Conservation (phyloP, 2,797 vertebrate species). For the Otolemur crassicaudatus region DNA sequence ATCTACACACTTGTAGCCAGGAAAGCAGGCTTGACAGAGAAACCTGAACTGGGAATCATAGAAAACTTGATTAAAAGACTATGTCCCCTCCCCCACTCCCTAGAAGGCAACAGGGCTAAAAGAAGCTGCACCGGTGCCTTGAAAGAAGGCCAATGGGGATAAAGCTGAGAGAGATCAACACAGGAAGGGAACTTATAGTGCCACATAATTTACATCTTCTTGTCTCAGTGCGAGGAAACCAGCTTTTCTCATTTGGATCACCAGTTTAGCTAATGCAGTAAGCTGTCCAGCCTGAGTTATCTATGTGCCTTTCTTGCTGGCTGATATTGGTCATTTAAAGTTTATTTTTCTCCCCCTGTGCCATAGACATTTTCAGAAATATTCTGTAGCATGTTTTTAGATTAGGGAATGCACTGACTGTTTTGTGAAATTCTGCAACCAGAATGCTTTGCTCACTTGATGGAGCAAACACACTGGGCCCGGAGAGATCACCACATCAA, state of each 20-base stretch:
- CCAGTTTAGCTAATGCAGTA: background rate
- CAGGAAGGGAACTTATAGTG: background rate
- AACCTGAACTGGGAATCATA: background rate
- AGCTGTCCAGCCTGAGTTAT: background rate
- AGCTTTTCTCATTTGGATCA: background rate
- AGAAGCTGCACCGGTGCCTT: background rate
- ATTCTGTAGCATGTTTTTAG: background rate
- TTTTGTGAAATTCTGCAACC: background rate
- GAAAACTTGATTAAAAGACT: background rate
- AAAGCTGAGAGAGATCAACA: background rate
- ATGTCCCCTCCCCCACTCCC: background rate
- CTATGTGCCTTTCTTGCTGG: background rate
- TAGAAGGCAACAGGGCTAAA: background rate
- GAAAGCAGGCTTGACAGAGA: background rate
- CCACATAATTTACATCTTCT: background rate
- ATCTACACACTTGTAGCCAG: background rate
- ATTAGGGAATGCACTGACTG: background rate
- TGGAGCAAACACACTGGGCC: background rate
- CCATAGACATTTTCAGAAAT: background rate
- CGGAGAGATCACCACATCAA: background rate
- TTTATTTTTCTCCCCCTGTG: background rate
- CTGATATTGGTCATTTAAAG: background rate
- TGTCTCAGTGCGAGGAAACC: background rate
- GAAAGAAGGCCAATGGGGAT: background rate
- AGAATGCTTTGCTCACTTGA: background rate